Percentiles rank a stretch among this genome's conserved stretches.
These are phyloP conservation scores for Meliscaeva auricollis DNA, from an alignment of 2,888 invertebrate species.

Conservation along the genomic window DNA sequence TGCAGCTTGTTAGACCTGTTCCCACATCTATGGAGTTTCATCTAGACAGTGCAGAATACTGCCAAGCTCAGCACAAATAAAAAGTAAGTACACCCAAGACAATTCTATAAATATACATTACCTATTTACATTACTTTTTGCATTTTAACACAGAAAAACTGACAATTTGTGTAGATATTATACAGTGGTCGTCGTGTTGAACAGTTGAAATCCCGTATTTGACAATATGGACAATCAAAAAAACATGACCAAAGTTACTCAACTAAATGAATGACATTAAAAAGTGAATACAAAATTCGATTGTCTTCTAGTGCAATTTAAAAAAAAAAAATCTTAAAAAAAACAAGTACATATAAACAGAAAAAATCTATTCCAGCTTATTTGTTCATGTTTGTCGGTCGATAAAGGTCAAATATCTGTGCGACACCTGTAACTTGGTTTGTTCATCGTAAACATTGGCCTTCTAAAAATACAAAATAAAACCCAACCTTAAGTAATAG, in stretches of 20 bases:
- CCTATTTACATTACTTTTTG: conserved; percentile 9
- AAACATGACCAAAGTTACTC: too few species aligned
- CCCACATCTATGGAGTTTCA: conserved; percentile 99
- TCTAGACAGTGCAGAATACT: conserved; percentile 99
- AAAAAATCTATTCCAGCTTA: neutral
- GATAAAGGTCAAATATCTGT: conserved; percentile 53
- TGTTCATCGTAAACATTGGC: conserved; percentile 22
- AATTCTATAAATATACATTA: conserved; percentile 19
- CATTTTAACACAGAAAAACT: neutral
- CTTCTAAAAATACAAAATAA: conserved; percentile 7
- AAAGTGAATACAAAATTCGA: too few species aligned
- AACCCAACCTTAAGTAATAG: neutral
- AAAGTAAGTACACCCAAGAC: conserved; percentile 83
- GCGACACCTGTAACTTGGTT: conserved; percentile 26
- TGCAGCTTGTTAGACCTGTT: conserved; percentile 94
- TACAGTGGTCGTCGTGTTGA: too few species aligned
- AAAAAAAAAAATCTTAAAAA: too few species aligned
- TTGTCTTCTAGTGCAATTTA: too few species aligned
- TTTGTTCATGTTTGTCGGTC: conserved; percentile 26
- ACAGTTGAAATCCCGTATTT: neutral
- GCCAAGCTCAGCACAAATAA: conserved; percentile 99
- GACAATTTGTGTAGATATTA: neutral
- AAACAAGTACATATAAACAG: too few species aligned
- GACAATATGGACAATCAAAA: too few species aligned
- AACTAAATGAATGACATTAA: too few species aligned